Evolutionary conservation across 2,113 vertebrate genomes (phyloP), one percentile per base, ranked within the genome.

Genomic region (Myotis davidii): DNA sequence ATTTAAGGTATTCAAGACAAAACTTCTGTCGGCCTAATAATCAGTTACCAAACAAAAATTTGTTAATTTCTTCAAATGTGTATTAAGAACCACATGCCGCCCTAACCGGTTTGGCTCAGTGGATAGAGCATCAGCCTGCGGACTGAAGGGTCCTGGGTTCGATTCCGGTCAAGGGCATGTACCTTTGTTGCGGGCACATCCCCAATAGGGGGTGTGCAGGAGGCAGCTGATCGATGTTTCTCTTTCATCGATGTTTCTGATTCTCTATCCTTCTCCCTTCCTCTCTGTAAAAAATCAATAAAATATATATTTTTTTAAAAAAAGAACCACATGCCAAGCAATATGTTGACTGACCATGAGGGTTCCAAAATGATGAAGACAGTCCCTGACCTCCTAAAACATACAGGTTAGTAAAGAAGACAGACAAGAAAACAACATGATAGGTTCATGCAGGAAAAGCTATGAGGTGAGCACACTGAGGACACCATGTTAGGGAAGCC

Each of bases 41-140:
- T 72, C 32, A 76, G n/a, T 76, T 72, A 95, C 13, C 37, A 92
- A 88, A 94, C 12, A 85, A 91, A n/a, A 20, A 54, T 39, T 64
- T 72, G 67, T 52, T 84, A 27, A 86, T 95, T 79, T 94, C 85
- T 93, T 92, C 70, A 87, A 64, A 74, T 87, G 37, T 86, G 18
- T 81, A 82, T 42, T 70, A 91, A 93, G 59, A 85, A 77, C 23
- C 50, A 76, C 12, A 91, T 39, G 29, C 39, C 48, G 37, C 37
- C 37, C 37, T 39, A 39, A 39, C 37, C 37, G 37, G 37, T 39
- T 39, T 39, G 37, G 37, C 37, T 39, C 37, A 39, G 37, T 39
- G 37, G 37, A 39, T 39, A 39, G 37, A 39, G 37, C 4, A 4
- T 39, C 37, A 39, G 37, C 37, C 37, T 39, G 37, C 4, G 37